Conservation (phyloP, 2,113 vertebrate species). For the Mesoclemmys tuberculata region DNA sequence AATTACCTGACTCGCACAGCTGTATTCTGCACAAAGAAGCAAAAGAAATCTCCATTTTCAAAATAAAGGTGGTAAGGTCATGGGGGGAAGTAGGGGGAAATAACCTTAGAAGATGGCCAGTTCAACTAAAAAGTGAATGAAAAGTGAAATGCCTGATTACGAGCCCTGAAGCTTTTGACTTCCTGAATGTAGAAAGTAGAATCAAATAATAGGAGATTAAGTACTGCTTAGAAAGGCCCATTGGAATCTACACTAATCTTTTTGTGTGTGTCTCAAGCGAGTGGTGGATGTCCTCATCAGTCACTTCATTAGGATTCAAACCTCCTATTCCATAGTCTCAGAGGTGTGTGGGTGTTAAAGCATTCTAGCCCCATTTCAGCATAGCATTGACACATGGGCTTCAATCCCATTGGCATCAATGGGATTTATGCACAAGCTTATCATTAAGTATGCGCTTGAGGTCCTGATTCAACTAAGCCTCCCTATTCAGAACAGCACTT, state of each 20-base stretch:
- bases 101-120: background rate
- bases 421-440: background rate
- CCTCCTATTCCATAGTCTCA: background rate
- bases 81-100: background rate
- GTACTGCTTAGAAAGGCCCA: background rate
- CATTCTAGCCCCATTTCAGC: background rate
- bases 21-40: background rate
- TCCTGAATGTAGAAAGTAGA: background rate
- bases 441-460: background rate
- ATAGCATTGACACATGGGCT: background rate
- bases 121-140: conserved; percentile 14
- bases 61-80: background rate
- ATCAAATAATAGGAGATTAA: background rate
- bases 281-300: background rate
- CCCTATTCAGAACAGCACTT: background rate
- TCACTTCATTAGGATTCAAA: background rate
- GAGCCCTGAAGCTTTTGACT: background rate
- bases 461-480: background rate
- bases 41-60: background rate
- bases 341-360: background rate
- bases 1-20: background rate
- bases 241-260: background rate
- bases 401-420: background rate
- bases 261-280: background rate
- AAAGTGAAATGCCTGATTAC: background rate